Conservation (phyloP, 2,888 invertebrate species). For the Elmis aenea region DNA sequence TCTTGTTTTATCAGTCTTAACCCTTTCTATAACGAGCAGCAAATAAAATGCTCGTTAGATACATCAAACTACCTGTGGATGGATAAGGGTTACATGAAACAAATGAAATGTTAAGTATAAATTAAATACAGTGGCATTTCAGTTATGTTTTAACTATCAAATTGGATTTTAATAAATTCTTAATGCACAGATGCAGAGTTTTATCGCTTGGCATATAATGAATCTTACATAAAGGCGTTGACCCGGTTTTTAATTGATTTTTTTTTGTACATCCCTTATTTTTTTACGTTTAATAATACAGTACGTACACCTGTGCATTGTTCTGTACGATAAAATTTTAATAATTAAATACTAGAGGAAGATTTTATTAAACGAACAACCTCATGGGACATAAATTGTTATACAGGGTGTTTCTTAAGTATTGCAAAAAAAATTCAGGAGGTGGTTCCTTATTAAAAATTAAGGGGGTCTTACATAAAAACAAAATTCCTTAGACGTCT, state of each 20-base stretch:
- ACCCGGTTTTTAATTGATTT: slow-evolving; percentile 19
- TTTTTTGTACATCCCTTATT: slow-evolving; percentile 10
- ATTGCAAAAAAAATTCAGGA: too few relatives aligned
- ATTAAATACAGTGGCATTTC: slow-evolving; percentile 17
- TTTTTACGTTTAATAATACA: slow-evolving; percentile 9
- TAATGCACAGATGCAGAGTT: slow-evolving; percentile 22
- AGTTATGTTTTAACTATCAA: slow-evolving; percentile 18
- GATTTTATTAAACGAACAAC: too few relatives aligned
- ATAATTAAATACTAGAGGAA: too few relatives aligned
- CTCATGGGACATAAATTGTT: too few relatives aligned
- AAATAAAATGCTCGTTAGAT: too few relatives aligned
- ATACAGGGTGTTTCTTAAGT: too few relatives aligned
- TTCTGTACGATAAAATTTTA: slow-evolving; percentile 1
- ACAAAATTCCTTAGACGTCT: too few relatives aligned
- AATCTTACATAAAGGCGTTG: slow-evolving; percentile 14
- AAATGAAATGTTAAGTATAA: slow-evolving; percentile 15
- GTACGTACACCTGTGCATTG: slow-evolving; percentile 12
- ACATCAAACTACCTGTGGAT: too few relatives aligned
- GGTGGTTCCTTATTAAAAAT: too few relatives aligned
- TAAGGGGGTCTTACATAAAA: too few relatives aligned
- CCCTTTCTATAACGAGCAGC: too few relatives aligned
- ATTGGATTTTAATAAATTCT: slow-evolving; percentile 21
- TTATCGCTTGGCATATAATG: slow-evolving; percentile 14
- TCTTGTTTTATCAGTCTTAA: slow-evolving; percentile 24
- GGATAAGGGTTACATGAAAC: too few relatives aligned